Evolutionary conservation across 2,113 vertebrate species (phyloP), one percentile per base, ranked within the genome.

Genomic region (Dermatemys mawii): DNA sequence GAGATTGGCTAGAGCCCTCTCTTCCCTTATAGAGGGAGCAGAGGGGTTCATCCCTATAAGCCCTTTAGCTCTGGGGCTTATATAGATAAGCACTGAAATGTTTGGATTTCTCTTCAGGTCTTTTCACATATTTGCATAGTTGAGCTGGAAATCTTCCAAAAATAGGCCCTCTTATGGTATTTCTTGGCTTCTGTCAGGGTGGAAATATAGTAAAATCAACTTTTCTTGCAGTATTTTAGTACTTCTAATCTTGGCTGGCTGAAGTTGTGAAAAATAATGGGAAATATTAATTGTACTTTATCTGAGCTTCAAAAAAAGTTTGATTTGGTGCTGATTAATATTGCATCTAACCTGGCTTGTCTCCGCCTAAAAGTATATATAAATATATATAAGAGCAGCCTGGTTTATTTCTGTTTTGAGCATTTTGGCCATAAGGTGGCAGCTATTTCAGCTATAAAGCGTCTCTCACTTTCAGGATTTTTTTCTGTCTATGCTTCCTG

Each of bases 401-500:
- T 81, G 11, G 9, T 83, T 90, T 55, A 29, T 4, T 78, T 24
- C 81, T 80, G 60, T 35, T 75, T 90, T 90, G 41, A 60, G 70
- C 5, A 29, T 75, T 67, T 50, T 91, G 41, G 82, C 44, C 27
- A 80, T 78, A 78, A 84, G 80, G n/a, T 75, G 67, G 9, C 16
- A 67, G 11, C 84, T 88, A 83, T 54, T 93, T 88, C 32, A 94
- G 41, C 27, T 88, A 5, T 82, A 49, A 6, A 44, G 5, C 13
- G 53, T 48, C 4, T 8, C 3, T 11, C 12, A 8, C 3, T 88
- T 91, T 91, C 89, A 16, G 9, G 9, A 2, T 88, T 60, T 89
- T 89, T 90, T 96, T 87, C 26, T 94, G 17, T 93, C 32, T 67
- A 55, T 91, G 9, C 11, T 85, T 11, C 19, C 35, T 83, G 90